Percentiles rank a stretch among this genome's conserved stretches.
phyloP scores from a whole-genome alignment of 2,113 vertebrate genomes.

The Cephalopholis sonnerati region DNA sequence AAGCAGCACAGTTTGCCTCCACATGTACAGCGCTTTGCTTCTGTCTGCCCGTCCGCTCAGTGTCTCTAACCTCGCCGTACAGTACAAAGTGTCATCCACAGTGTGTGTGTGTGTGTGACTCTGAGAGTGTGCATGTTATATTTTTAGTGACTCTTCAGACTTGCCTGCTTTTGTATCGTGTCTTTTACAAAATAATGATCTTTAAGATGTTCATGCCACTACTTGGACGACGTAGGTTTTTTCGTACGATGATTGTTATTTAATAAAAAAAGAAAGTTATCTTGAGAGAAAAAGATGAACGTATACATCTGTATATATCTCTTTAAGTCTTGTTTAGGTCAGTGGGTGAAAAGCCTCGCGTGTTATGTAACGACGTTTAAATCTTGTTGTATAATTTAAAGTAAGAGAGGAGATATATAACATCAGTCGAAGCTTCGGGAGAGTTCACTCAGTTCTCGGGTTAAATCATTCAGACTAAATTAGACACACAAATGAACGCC shows the following conservation, averaged over 20 bases:
- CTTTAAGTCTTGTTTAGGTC: background rate
- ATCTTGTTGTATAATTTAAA: constrained; percentile 32
- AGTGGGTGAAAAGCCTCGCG: background rate
- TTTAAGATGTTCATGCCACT: constrained; percentile 52
- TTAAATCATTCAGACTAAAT: constrained; percentile 53
- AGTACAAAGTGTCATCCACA: background rate
- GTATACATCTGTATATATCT: background rate
- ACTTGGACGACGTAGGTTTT: constrained; percentile 47
- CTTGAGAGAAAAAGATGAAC: constrained; percentile 13
- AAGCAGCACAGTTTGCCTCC: constrained; percentile 27
- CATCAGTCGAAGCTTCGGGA: constrained; percentile 34
- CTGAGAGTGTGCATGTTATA: constrained; percentile 55
- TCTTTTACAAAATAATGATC: constrained; percentile 64
- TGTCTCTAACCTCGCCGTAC: constrained; percentile 3
- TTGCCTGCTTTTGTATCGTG: constrained; percentile 70
- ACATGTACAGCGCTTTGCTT: constrained; percentile 31
- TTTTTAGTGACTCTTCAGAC: constrained; percentile 50
- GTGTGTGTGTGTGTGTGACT: constrained; percentile 13
- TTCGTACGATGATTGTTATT: constrained; percentile 77
- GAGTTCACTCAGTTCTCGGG: constrained; percentile 17
- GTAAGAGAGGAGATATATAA: background rate
- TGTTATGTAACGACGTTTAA: constrained; percentile 27
- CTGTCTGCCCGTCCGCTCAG: background rate
- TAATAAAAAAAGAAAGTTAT: constrained; percentile 69
- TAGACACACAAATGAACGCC: constrained; percentile 50